These are phyloP conservation scores for Temnothorax unifasciatus DNA, from an alignment of 2,888 invertebrate species.

Conservation along the genomic window DNA sequence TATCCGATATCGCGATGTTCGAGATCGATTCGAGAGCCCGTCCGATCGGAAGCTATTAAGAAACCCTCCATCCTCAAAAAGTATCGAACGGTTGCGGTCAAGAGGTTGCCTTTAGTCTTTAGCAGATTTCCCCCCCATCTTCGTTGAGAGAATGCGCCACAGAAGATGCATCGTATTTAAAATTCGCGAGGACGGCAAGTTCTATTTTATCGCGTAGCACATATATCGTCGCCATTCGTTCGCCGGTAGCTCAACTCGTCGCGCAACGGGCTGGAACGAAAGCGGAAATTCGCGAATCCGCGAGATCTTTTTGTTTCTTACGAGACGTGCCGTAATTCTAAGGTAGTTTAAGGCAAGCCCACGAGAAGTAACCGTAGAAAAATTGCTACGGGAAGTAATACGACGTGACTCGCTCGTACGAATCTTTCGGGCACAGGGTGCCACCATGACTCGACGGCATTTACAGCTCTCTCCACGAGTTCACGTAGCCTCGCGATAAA, in stretches of 20 bases:
- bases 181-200: neutral
- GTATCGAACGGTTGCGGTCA: constrained; percentile 1
- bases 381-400: constrained; percentile 10
- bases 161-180: constrained; percentile 17
- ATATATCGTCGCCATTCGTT: constrained; percentile 3
- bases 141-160: neutral
- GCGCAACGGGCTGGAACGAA: neutral
- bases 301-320: neutral
- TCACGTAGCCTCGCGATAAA: constrained; percentile 29
- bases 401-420: constrained; percentile 24
- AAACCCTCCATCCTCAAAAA: constrained; percentile 28
- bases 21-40: constrained; percentile 30
- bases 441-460: neutral
- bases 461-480: neutral
- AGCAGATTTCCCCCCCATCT: neutral
- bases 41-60: constrained; percentile 52
- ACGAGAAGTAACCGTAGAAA: neutral
- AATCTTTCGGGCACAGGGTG: constrained; percentile 10
- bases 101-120: neutral
- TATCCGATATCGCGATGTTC: constrained; percentile 31
- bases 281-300: constrained; percentile 1
- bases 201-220: constrained; percentile 6
- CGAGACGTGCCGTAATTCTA: neutral
- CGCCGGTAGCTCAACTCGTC: constrained; percentile 8
- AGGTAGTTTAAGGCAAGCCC: constrained; percentile 6